Conservation (phyloP, 2,888 invertebrate genomes). For the Mimachlamys varia region DNA sequence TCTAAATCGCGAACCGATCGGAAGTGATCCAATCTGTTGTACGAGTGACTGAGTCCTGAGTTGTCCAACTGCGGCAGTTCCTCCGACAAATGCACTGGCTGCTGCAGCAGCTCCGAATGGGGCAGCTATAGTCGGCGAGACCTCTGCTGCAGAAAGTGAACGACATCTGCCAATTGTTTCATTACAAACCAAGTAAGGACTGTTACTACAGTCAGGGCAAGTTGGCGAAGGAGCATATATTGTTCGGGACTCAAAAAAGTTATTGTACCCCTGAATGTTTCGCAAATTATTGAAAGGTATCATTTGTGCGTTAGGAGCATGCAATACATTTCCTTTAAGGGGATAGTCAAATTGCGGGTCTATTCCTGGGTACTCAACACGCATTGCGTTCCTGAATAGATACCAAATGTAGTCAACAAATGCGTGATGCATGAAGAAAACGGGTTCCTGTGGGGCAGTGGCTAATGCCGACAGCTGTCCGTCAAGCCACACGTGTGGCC, state of each 20-base stretch:
- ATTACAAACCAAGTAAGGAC: slow-evolving; percentile 56
- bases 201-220: slow-evolving; percentile 55
- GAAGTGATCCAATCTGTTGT: neutral
- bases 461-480: slow-evolving; percentile 68
- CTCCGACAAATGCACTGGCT: neutral
- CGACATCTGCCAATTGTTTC: neutral
- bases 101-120: neutral
- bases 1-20: neutral
- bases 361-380: slow-evolving; percentile 54
- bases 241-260: slow-evolving; percentile 49
- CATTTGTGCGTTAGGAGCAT: slow-evolving; percentile 44
- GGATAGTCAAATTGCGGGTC: slow-evolving; percentile 63
- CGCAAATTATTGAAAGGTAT: slow-evolving; percentile 36
- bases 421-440: slow-evolving; percentile 71
- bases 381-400: slow-evolving; percentile 57
- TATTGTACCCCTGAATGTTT: slow-evolving; percentile 57
- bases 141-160: neutral
- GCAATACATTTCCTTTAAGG: neutral
- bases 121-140: neutral
- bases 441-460: slow-evolving; percentile 70
- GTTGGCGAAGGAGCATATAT: slow-evolving; percentile 58
- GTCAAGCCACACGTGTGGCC: slow-evolving; percentile 70
- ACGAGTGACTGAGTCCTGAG: neutral
- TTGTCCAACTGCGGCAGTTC: neutral
- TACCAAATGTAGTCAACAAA: slow-evolving; percentile 74